A percentile compares a stretch with the other conserved stretches of the same genome.
phyloP scores from a whole-genome alignment of 1,140 invertebrate genomes.

The Apolygus lucorum region DNA sequence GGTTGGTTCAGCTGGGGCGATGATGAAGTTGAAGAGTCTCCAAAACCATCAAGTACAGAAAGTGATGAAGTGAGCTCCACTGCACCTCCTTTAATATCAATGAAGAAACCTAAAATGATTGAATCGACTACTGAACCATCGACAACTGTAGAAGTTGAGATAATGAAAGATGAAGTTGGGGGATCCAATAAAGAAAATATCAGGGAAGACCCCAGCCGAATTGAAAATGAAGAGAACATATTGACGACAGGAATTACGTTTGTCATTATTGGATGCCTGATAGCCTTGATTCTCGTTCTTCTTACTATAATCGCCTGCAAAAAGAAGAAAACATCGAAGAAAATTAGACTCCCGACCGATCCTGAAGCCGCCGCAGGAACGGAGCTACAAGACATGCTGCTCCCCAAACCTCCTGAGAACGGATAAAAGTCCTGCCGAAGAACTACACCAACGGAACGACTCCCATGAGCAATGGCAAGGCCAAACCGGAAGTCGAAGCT shows the following conservation, averaged over 20 bases:
- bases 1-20: too few relatives aligned
- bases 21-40: too few relatives aligned
- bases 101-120: not conserved
- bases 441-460: conserved; percentile 22
- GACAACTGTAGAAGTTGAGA: not conserved
- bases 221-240: not conserved
- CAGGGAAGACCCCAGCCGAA: not conserved
- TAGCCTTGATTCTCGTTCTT: conserved; percentile 21
- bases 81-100: not conserved
- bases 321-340: not conserved
- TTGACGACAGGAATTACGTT: conserved; percentile 23
- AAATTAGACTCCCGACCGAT: conserved; percentile 27
- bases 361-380: conserved; percentile 28
- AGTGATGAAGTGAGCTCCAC: too few relatives aligned
- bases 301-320: conserved; percentile 12
- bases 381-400: conserved; percentile 33
- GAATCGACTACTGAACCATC: not conserved
- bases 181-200: conserved; percentile 10
- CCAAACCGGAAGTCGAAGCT: not conserved
- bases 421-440: conserved; percentile 27
- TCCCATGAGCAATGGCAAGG: conserved; percentile 12
- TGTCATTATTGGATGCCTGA: conserved; percentile 19
- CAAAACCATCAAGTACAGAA: too few relatives aligned
- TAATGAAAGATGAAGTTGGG: not conserved
- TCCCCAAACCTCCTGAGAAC: conserved; percentile 30